Evolutionary conservation across 2,888 invertebrate genomes (phyloP).

Genomic region (Fragum sueziense): DNA sequence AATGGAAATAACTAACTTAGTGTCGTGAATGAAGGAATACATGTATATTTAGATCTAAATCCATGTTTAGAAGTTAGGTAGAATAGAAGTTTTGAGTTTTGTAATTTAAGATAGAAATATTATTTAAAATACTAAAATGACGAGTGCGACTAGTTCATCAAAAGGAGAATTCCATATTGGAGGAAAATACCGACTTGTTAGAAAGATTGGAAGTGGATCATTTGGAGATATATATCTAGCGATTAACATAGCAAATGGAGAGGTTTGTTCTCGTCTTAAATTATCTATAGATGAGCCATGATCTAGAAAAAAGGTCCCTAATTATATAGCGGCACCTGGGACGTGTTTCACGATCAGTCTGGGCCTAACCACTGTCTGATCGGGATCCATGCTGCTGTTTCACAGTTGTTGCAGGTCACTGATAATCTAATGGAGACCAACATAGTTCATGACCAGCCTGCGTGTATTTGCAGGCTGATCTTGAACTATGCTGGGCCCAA

Average conservation of each 20-base stretch:
- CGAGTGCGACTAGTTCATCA: slow-evolving; percentile 70
- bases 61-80: background rate
- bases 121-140: slow-evolving; percentile 54
- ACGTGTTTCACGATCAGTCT: background rate
- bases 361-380: no score
- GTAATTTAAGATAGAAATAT: background rate
- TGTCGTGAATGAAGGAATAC: background rate
- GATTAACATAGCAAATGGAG: slow-evolving; percentile 80
- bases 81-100: background rate
- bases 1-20: background rate
- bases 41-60: background rate
- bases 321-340: slow-evolving; percentile 29
- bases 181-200: slow-evolving; percentile 80
- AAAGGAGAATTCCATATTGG: slow-evolving; percentile 80
- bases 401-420: no score
- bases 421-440: no score
- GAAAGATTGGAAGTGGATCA: slow-evolving; percentile 82
- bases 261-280: slow-evolving; percentile 68
- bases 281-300: background rate
- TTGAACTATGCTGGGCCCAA: no score
- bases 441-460: no score
- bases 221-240: slow-evolving; percentile 82
- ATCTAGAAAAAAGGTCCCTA: background rate
- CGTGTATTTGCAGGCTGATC: no score
- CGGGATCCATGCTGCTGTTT: no score